Evolutionary conservation across 2,113 vertebrate genomes (phyloP).

Genomic region (Amblyornis subalaris): DNA sequence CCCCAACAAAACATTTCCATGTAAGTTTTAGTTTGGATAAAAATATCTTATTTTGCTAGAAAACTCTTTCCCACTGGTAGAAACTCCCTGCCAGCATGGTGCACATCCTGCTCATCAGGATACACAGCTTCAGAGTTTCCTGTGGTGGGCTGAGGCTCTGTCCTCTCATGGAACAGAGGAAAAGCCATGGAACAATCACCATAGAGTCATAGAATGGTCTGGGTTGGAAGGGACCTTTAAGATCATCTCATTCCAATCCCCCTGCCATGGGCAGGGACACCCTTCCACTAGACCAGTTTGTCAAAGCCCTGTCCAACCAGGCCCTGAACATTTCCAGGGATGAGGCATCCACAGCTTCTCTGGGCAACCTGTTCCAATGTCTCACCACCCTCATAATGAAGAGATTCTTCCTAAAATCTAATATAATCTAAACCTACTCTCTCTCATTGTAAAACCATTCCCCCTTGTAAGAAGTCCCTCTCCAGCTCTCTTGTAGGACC

Average conservation of each 20-base stretch:
- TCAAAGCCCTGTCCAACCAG: background rate
- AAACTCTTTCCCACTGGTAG: background rate
- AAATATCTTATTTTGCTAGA: background rate
- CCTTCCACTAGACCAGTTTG: background rate
- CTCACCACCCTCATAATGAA: background rate
- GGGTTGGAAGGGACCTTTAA: background rate
- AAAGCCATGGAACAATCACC: background rate
- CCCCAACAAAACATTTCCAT: background rate
- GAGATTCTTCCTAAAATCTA: background rate
- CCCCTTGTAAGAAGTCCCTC: background rate
- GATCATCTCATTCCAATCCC: background rate
- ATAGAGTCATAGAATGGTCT: background rate
- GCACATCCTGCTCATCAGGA: background rate
- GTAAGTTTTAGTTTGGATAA: background rate
- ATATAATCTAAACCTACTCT: background rate
- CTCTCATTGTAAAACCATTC: background rate
- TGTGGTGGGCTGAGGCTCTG: background rate
- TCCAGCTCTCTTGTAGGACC: background rate
- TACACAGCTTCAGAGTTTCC: background rate
- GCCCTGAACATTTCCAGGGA: background rate
- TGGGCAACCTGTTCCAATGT: background rate
- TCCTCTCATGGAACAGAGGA: too few species aligned
- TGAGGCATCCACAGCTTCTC: background rate
- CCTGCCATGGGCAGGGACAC: background rate
- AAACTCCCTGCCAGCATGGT: background rate